Base-by-base conservation (phyloP, 2,797 vertebrate genomes). In the Hydrocynus forskahlii region DNA sequence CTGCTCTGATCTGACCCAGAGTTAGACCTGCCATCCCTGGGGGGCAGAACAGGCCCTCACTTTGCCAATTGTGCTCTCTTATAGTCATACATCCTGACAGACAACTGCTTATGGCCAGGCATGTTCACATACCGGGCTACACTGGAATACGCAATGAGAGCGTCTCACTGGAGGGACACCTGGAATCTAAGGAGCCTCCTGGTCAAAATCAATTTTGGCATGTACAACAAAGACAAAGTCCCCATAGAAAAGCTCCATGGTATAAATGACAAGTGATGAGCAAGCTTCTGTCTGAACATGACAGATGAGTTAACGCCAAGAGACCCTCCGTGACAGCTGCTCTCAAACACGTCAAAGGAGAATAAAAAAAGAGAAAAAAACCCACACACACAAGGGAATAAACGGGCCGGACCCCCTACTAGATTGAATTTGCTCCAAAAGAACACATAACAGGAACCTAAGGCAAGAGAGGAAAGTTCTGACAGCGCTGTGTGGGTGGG, bases 211-310 rank as follows among this genome's bases (percentile, higher is more conserved):
- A 90, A 92, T 92, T 92, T 89, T 87, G 88, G 81, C 87, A 85
- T 88, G 87, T 87, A 89, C 90, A 89, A 91, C 89, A 92, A 91
- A 92, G 92, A 92, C 84, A 38, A 85, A 90, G 88, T 90, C 90
- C 90, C 89, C 68, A 78, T 86, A 89, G 89, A 86, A 89, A 91
- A 89, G 88, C 81, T 89, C 83, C 84, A 86, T 70, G 68, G 84
- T 89, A 86, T 87, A 92, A 90, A 91, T 92, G 91, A 92, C 92
- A 94, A 90, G 89, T 89, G 92, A 94, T 89, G 90, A 88, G 90
- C 80, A 80, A 91, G 87, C 82, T 74, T 80, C 89, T 89, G 89
- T 91, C 87, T 89, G 83, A 83, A 86, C 86, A 89, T 92, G 92
- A 93, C 90, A 91, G 93, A 91, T 75, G 84, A 92, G 91, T 88